Percentiles rank a stretch among this genome's conserved stretches.
These are phyloP conservation scores for Liolophura sinensis DNA, from an alignment of 1,140 invertebrate genomes.

Conservation along the genomic window DNA sequence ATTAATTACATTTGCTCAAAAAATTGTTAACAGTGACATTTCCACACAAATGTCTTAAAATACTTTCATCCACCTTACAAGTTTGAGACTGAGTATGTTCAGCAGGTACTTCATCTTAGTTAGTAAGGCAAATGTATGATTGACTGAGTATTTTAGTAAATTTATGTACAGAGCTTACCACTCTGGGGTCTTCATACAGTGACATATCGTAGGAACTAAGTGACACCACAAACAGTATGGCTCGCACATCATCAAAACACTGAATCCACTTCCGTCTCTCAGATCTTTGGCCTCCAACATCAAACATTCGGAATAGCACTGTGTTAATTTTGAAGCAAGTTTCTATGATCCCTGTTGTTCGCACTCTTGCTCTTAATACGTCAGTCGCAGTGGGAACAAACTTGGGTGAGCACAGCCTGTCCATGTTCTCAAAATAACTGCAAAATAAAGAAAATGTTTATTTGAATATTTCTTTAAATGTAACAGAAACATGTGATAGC, in stretches of 20 bases:
- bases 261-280: conserved; percentile 66
- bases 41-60: neutral
- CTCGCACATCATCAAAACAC: conserved; percentile 71
- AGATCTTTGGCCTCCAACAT: conserved; percentile 64
- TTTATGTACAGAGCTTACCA: conserved; percentile 57
- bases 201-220: conserved; percentile 72
- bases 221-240: conserved; percentile 70
- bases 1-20: too few relatives aligned
- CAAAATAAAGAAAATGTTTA: conserved; percentile 31
- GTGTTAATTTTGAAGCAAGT: conserved; percentile 52
- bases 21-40: too few relatives aligned
- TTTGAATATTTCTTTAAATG: neutral
- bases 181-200: conserved; percentile 55
- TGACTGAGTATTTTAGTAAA: conserved; percentile 1
- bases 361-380: conserved; percentile 52
- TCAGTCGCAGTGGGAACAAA: conserved; percentile 48
- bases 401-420: conserved; percentile 65
- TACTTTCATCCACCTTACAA: conserved; percentile 43
- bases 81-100: conserved; percentile 32
- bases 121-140: too few relatives aligned
- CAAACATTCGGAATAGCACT: conserved; percentile 62
- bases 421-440: conserved; percentile 74
- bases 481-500: too few relatives aligned
- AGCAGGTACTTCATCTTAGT: too few relatives aligned
- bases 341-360: conserved; percentile 56